phyloP scores from a whole-genome alignment of 2,797 vertebrate genomes.

The Tachyglossus aculeatus region DNA sequence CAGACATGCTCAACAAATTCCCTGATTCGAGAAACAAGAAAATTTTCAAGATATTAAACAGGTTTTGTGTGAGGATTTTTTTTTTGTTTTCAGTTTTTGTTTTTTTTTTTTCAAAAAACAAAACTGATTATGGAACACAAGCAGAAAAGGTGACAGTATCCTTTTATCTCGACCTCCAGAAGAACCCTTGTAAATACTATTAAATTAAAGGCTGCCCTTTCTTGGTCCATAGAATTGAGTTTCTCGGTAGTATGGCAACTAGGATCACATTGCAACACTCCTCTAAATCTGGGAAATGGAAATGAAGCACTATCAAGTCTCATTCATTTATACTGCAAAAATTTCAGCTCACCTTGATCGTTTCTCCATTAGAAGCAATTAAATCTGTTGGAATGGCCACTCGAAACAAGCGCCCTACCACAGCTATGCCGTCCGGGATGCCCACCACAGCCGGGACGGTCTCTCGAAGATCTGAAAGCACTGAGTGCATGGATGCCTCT shows the following conservation, averaged over 20 bases:
- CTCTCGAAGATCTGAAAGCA: constrained; percentile 82
- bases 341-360: constrained; percentile 84
- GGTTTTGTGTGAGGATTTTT: too few species aligned
- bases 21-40: not conserved
- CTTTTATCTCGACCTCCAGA: too few species aligned
- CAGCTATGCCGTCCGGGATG: constrained; percentile 87
- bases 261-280: not conserved
- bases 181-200: too few species aligned
- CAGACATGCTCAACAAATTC: not conserved
- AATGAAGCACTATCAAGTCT: not conserved
- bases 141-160: too few species aligned
- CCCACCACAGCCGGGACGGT: constrained; percentile 77
- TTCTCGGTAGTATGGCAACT: not conserved
- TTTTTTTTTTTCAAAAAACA: too few species aligned
- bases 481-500: constrained; percentile 93
- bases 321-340: not conserved
- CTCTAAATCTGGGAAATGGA: not conserved
- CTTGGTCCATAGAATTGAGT: too few species aligned
- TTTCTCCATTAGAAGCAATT: constrained; percentile 76
- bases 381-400: constrained; percentile 85
- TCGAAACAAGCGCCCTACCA: constrained; percentile 88
- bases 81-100: not conserved
- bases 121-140: too few species aligned
- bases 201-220: too few species aligned
- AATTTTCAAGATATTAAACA: too few species aligned